phyloP scores from a whole-genome alignment of 2,797 vertebrate genomes.

The Tympanoctomys barrerae region DNA sequence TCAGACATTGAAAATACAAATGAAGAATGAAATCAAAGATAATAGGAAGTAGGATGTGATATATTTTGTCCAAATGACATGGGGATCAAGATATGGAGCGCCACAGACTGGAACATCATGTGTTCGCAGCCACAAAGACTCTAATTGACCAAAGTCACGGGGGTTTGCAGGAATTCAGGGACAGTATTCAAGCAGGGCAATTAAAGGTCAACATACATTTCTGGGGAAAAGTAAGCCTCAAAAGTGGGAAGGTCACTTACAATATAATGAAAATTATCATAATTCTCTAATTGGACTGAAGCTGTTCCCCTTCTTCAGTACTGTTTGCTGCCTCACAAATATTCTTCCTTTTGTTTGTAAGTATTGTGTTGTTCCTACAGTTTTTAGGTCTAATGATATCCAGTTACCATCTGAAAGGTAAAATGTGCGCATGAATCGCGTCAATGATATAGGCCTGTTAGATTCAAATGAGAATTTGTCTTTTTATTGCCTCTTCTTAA shows the following conservation, averaged over 20 bases:
- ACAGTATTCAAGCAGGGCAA: neutral
- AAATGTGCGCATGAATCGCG: neutral
- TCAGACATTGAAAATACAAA: too few relatives aligned
- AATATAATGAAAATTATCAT: neutral
- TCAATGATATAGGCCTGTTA: neutral
- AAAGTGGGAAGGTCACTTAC: neutral
- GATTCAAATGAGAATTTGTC: neutral
- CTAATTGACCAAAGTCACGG: neutral
- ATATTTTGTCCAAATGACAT: neutral
- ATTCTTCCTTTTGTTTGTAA: neutral
- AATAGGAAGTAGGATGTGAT: neutral
- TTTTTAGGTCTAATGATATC: neutral
- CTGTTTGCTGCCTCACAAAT: neutral
- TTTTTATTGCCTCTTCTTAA: neutral
- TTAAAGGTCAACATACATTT: neutral
- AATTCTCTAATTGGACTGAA: neutral
- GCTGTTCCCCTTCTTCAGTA: neutral
- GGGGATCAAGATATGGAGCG: neutral
- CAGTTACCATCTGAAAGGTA: neutral
- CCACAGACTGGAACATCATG: neutral
- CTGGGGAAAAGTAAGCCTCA: neutral
- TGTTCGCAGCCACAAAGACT: neutral
- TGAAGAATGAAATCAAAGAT: too few relatives aligned
- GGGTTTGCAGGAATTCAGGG: neutral
- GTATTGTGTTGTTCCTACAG: neutral